phyloP scores from a whole-genome alignment of 2,113 vertebrate genomes.

The Gorilla gorilla region DNA sequence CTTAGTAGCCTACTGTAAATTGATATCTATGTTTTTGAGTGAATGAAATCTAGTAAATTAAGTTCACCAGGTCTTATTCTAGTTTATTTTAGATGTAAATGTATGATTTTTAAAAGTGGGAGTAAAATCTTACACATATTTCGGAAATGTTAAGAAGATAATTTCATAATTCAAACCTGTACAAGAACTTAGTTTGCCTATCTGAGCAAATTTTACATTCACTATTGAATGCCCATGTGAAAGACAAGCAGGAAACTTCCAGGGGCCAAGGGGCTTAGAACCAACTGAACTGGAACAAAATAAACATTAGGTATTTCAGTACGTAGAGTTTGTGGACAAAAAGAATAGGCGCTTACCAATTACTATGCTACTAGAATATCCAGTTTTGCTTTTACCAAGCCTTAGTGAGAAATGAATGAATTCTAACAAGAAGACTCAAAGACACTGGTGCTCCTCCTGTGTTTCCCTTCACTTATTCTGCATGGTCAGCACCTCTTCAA shows the following conservation, averaged over 20 bases:
- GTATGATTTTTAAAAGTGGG: neutral
- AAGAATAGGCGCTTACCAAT: neutral
- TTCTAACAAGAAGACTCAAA: too few relatives aligned
- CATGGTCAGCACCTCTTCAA: neutral
- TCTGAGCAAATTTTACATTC: neutral
- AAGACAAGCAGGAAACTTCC: neutral
- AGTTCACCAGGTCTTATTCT: neutral
- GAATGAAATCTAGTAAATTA: neutral
- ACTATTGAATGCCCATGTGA: neutral
- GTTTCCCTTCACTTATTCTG: neutral
- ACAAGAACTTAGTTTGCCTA: neutral
- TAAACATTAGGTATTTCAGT: neutral
- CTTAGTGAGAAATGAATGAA: neutral
- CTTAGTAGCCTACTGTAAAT: neutral
- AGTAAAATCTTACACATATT: neutral
- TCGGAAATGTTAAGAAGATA: neutral
- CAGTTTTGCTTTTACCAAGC: neutral
- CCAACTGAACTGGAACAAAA: neutral
- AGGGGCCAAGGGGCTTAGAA: neutral
- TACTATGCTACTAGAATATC: neutral
- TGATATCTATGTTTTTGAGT: neutral
- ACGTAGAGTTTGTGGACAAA: neutral
- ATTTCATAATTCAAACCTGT: neutral
- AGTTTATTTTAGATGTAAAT: neutral
- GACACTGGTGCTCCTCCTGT: too few relatives aligned